These are phyloP conservation scores for Chrysodeixis includens DNA, from an alignment of 2,888 invertebrate genomes.

Conservation along the genomic window DNA sequence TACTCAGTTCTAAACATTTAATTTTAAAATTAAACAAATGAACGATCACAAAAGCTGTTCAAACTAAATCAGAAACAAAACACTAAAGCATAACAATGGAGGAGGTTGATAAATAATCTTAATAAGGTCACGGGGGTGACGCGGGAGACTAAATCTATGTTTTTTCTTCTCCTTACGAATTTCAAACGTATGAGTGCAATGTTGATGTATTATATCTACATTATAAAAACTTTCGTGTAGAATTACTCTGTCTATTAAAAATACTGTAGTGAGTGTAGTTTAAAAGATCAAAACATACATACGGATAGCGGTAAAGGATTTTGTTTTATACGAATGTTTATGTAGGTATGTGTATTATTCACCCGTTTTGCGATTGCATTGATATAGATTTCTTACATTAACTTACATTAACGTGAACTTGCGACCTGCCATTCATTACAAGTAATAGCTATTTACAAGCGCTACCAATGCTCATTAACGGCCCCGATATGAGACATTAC, in stretches of 20 bases:
- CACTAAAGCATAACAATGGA: conserved; percentile 8
- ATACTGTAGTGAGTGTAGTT: no score
- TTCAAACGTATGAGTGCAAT: no score
- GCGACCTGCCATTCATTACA: conserved; percentile 34
- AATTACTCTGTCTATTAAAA: no score
- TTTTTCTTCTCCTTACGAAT: conserved; percentile 16
- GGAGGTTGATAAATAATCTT: conserved; percentile 25
- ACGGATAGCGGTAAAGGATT: no score
- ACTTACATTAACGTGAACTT: conserved; percentile 38
- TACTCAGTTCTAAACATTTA: background rate
- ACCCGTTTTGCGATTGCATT: conserved; percentile 12
- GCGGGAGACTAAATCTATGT: conserved; percentile 5
- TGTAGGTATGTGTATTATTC: no score
- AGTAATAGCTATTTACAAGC: conserved; percentile 30
- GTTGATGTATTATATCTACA: no score
- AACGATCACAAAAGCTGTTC: background rate
- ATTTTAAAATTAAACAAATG: background rate
- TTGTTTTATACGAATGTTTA: no score
- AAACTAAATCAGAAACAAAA: background rate
- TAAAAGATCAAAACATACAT: no score
- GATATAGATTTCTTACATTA: conserved; percentile 43
- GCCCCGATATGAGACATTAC: conserved; percentile 21
- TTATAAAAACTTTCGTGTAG: no score
- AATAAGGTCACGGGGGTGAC: conserved; percentile 22
- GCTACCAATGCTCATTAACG: conserved; percentile 26